A percentile compares a stretch with the other conserved stretches of the same genome.
These are phyloP conservation scores for Trypoxylon attenuatum DNA, from an alignment of 2,888 invertebrate genomes.

Conservation along the genomic window DNA sequence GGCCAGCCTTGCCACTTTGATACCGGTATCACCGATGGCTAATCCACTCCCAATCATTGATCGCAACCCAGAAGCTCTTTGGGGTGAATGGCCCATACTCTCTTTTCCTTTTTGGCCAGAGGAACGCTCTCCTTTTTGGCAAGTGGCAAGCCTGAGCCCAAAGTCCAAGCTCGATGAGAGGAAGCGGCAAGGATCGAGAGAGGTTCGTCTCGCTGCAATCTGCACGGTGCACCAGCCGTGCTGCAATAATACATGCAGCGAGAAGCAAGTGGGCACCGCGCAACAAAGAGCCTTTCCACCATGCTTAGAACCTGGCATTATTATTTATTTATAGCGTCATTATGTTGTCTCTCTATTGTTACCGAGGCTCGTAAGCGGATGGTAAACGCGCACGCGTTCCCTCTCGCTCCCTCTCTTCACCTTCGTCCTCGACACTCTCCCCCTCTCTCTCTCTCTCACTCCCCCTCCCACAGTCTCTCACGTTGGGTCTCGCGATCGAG, in stretches of 20 bases:
- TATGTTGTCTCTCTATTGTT: conserved; percentile 68
- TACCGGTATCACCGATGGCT: conserved; percentile 60
- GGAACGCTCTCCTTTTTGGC: no score
- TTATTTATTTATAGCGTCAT: conserved; percentile 71
- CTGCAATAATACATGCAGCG: conserved; percentile 42
- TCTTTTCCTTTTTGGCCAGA: no score
- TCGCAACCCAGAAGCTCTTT: no score
- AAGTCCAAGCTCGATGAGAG: no score
- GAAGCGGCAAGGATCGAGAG: no score
- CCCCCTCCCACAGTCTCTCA: conserved; percentile 15
- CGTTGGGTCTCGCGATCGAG: conserved; percentile 20
- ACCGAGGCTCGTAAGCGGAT: conserved; percentile 43
- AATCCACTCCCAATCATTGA: neutral
- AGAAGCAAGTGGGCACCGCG: conserved; percentile 28
- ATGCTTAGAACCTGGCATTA: conserved; percentile 61
- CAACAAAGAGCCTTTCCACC: conserved; percentile 50
- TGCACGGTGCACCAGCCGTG: no score
- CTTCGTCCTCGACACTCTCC: conserved; percentile 34
- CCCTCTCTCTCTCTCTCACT: conserved; percentile 15
- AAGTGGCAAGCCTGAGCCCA: no score
- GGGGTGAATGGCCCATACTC: no score
- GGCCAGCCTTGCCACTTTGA: conserved; percentile 67
- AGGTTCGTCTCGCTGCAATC: no score
- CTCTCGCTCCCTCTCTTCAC: no score
- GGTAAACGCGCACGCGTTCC: conserved; percentile 52